phyloP scores from a whole-genome alignment of 2,797 vertebrate genomes.

The Bryconaethiops microstoma region DNA sequence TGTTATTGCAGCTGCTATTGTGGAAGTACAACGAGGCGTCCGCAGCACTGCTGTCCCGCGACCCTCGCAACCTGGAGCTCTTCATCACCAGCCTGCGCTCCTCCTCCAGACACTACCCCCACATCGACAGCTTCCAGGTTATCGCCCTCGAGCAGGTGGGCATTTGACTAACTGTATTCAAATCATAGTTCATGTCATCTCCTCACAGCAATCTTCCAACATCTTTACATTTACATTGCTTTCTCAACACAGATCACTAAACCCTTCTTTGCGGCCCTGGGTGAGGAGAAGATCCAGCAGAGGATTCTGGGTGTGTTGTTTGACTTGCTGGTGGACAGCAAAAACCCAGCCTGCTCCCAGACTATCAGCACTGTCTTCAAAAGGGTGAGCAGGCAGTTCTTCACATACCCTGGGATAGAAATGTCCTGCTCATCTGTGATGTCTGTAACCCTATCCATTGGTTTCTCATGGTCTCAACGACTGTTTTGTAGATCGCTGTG shows the following conservation, averaged over 20 bases:
- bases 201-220: too few species aligned
- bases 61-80: slow-evolving; percentile 82
- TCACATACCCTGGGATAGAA: neutral
- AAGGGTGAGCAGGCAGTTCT: slow-evolving; percentile 72
- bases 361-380: slow-evolving; percentile 87
- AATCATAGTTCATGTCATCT: too few species aligned
- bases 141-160: slow-evolving; percentile 87
- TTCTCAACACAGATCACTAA: slow-evolving; percentile 83
- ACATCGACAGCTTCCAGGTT: slow-evolving; percentile 81
- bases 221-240: too few species aligned
- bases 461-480: neutral
- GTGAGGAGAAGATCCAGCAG: slow-evolving; percentile 83
- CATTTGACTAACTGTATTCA: too few species aligned
- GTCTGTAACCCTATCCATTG: neutral
- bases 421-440: neutral
- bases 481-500: slow-evolving; percentile 79
- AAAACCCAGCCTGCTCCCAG: slow-evolving; percentile 77
- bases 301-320: slow-evolving; percentile 85
- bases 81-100: slow-evolving; percentile 82
- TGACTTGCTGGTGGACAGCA: slow-evolving; percentile 83
- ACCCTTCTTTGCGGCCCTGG: slow-evolving; percentile 84
- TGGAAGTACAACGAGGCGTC: slow-evolving; percentile 84
- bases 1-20: slow-evolving; percentile 81
- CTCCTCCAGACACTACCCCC: slow-evolving; percentile 68
- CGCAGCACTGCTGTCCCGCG: slow-evolving; percentile 80